Base-by-base conservation (phyloP, 30 jellyfish, hydroid and myxozoan genomes). In the Morbakka virulenta region DNA sequence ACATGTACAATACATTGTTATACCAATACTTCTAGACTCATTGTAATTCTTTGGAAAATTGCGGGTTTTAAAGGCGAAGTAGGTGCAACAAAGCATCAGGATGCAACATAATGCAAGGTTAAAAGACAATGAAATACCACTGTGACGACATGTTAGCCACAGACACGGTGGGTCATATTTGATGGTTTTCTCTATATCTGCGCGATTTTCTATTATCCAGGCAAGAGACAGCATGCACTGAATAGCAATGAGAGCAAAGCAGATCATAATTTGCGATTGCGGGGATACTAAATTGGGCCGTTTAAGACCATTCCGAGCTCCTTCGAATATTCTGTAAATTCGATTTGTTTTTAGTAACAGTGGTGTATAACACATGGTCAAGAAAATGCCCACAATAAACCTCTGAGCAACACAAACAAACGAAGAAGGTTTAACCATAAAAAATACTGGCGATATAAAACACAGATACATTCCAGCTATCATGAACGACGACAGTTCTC, bases 1-100 rank as follows among this genome's bases (percentile, higher is more conserved):
- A 41, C 95, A 83, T n/a, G 97, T 80, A 32, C 81, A 57, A 52
- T 80, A 93, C 99, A 93, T 93, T 17, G 99, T 86, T n/a, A 82
- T 61, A 62, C 93, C 97, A 47, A 93, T 93, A 80, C 97, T 93
- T 61, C 68, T 72, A 2, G 95, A 87, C 63, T 93, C 99, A 69
- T 87, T 93, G 91, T 69, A 93, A 41, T 90, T 93, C 27, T 94
- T 81, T 0, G 99, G 99, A 26, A 93, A 82, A 17, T 86, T 93
- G 3, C 99, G 75, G 52, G 97, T 93, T 79, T 86, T 86, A 79
- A 81, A 86, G 52, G 99, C 96, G 83, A 53, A 93, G 3, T 62
- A 85, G 2, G 99, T 87, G 88, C 99, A 82, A 17, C 88, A 61
- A 13, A 93, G 80, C 87, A 87, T 93, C 31, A 93, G 72, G 26